Conservation (phyloP, 2,797 vertebrate genomes). For the Leuciscus waleckii region DNA sequence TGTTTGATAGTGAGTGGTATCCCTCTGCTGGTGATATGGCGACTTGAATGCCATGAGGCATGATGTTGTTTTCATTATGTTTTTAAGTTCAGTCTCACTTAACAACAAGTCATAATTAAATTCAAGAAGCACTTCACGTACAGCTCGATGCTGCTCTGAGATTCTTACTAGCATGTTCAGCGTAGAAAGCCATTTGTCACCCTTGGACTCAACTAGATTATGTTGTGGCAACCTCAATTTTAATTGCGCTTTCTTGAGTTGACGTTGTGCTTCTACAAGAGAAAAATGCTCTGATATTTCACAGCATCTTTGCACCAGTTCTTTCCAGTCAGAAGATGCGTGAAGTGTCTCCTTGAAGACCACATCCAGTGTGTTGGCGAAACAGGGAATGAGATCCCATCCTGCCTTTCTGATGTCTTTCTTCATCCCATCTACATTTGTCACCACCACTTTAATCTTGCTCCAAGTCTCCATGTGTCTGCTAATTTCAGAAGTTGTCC, state of each 20-base stretch:
- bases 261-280: background rate
- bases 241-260: background rate
- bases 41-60: slow-evolving; percentile 8
- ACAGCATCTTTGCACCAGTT: background rate
- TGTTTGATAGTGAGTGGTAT: slow-evolving; percentile 19
- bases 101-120: background rate
- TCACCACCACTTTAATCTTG: slow-evolving; percentile 36
- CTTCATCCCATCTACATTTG: background rate
- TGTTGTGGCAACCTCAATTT: background rate
- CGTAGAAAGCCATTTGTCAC: slow-evolving; percentile 23
- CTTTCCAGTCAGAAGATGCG: too few species aligned
- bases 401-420: background rate
- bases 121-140: background rate
- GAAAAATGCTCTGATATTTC: slow-evolving; percentile 28
- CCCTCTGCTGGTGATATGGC: background rate
- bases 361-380: slow-evolving; percentile 39
- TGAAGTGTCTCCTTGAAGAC: background rate
- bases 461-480: slow-evolving; percentile 24
- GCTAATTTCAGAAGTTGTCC: slow-evolving; percentile 24
- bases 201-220: background rate
- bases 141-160: background rate
- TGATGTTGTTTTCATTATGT: background rate
- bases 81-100: background rate
- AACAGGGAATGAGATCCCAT: slow-evolving; percentile 52
- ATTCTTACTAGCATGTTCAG: slow-evolving; percentile 35